These are phyloP conservation scores for Acyrthosiphon pisum DNA, from an alignment of 1,140 invertebrate genomes.

Conservation along the genomic window DNA sequence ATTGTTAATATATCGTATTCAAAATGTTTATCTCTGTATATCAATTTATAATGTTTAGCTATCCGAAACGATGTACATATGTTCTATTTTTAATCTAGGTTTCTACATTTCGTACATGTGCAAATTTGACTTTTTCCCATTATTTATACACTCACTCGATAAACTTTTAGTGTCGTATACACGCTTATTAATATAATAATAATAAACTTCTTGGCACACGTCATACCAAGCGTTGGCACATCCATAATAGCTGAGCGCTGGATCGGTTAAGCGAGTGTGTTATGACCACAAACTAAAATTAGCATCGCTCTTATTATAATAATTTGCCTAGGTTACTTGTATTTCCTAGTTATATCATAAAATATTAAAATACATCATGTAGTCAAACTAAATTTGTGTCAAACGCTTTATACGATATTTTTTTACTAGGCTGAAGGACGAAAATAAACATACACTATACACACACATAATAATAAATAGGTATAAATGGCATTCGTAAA, in stretches of 20 bases:
- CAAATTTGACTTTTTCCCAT: constrained; percentile 57
- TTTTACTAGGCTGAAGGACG: neutral
- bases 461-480: neutral
- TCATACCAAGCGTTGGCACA: constrained; percentile 14
- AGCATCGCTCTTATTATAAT: constrained; percentile 40
- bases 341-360: constrained; percentile 22
- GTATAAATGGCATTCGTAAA: neutral
- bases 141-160: constrained; percentile 16
- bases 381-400: neutral
- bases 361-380: neutral
- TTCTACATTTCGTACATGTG: constrained; percentile 59
- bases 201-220: constrained; percentile 48
- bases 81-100: constrained; percentile 41
- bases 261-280: constrained; percentile 32
- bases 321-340: constrained; percentile 23
- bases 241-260: constrained; percentile 12
- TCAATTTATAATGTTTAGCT: neutral
- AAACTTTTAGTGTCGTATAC: constrained; percentile 60
- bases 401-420: neutral
- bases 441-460: neutral
- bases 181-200: constrained; percentile 57
- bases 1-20: neutral
- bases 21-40: neutral
- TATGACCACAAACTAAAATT: constrained; percentile 49
- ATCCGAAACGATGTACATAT: neutral